Conservation (phyloP, 2,113 vertebrate species). For the Emydura subglobosa region DNA sequence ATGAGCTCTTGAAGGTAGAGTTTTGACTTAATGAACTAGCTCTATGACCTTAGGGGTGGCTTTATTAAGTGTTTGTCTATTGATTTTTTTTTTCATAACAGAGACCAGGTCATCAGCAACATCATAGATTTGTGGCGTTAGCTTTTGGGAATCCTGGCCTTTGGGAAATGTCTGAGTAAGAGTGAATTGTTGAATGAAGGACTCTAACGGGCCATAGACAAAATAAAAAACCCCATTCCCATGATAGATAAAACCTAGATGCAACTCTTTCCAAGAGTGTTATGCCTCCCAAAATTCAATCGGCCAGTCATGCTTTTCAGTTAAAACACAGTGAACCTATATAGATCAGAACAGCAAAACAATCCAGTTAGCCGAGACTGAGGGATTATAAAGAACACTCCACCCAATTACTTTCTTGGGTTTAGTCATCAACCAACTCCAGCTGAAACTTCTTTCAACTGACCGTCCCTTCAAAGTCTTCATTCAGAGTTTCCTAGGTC, state of each 20-base stretch:
- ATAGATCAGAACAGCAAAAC: neutral
- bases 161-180: neutral
- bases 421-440: neutral
- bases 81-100: neutral
- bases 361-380: neutral
- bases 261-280: neutral
- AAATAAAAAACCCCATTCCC: neutral
- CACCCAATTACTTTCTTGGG: rapidly evolving
- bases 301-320: neutral
- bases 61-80: neutral
- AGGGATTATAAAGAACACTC: neutral
- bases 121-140: neutral
- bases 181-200: neutral
- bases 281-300: neutral
- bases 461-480: neutral
- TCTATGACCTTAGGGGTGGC: no score
- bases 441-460: neutral
- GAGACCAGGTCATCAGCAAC: neutral
- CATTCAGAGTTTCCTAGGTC: neutral
- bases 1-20: rapidly evolving
- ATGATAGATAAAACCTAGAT: neutral
- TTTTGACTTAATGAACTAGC: neutral
- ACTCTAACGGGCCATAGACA: neutral
- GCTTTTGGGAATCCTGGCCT: neutral
- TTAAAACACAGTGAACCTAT: neutral